Evolutionary conservation across 2,888 invertebrate species (phyloP).

Genomic region (Cephus sareptanus): DNA sequence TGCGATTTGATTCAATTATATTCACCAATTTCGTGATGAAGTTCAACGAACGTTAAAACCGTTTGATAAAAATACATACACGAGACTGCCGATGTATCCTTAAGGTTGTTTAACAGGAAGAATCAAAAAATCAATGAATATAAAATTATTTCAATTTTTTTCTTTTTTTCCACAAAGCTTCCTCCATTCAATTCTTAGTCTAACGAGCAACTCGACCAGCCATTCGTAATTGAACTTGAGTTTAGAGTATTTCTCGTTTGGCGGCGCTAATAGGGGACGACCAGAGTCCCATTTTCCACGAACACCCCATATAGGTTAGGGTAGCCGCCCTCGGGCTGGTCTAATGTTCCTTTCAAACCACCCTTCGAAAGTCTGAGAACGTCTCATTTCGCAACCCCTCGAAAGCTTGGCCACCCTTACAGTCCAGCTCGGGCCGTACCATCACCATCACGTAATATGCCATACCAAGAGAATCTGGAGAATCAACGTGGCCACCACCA

Average conservation of each 20-base stretch:
- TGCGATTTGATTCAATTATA: neutral
- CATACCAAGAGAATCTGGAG: neutral
- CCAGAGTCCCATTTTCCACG: constrained; percentile 4
- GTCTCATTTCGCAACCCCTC: constrained; percentile 41
- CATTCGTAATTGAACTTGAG: constrained; percentile 33
- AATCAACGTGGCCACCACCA: neutral
- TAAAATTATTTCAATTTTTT: neutral
- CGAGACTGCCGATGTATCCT: neutral
- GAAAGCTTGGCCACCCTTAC: constrained; percentile 8
- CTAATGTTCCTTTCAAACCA: constrained; percentile 32
- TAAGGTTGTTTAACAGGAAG: neutral
- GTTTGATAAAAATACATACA: neutral
- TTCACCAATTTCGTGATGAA: neutral
- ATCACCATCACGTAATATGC: neutral
- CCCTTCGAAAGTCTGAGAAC: constrained; percentile 42
- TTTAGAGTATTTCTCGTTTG: constrained; percentile 28
- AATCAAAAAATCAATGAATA: neutral
- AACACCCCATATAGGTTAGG: constrained; percentile 1
- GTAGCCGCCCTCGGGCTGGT: constrained; percentile 20
- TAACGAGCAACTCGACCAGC: constrained; percentile 35
- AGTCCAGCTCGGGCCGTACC: neutral
- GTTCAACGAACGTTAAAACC: neutral
- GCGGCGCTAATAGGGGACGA: constrained; percentile 35
- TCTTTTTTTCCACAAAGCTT: neutral
- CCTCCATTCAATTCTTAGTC: constrained; percentile 22